Evolutionary conservation across 2,113 vertebrate species (phyloP).

Genomic region (Melanocharis versteri): DNA sequence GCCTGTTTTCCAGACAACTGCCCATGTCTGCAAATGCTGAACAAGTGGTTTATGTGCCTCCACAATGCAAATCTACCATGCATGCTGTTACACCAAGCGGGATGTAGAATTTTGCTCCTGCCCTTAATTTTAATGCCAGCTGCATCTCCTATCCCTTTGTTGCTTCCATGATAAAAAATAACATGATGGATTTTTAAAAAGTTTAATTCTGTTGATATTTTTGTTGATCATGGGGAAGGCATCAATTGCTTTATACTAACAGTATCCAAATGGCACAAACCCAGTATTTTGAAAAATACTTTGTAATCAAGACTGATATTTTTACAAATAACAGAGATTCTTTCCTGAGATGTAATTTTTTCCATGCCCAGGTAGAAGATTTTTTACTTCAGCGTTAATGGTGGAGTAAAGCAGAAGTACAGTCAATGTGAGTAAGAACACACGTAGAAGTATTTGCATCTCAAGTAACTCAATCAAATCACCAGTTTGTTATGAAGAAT

Average conservation of each 20-base stretch:
- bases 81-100: rapidly evolving
- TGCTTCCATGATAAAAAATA: background rate
- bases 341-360: background rate
- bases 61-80: background rate
- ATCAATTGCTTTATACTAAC: background rate
- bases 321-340: background rate
- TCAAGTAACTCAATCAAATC: background rate
- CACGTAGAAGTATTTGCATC: background rate
- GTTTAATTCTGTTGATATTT: background rate
- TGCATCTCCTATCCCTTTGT: background rate
- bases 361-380: background rate
- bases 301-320: background rate
- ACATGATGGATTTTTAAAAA: background rate
- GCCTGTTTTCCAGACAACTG: background rate
- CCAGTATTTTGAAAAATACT: background rate
- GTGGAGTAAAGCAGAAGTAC: background rate
- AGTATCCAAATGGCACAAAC: background rate
- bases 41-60: background rate
- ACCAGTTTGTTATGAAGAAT: background rate
- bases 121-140: background rate
- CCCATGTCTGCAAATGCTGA: background rate
- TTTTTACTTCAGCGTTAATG: background rate
- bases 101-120: background rate
- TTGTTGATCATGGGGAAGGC: background rate
- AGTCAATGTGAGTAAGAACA: background rate